phyloP scores from a whole-genome alignment of 2,113 vertebrate species.

The Gobio gobio region DNA sequence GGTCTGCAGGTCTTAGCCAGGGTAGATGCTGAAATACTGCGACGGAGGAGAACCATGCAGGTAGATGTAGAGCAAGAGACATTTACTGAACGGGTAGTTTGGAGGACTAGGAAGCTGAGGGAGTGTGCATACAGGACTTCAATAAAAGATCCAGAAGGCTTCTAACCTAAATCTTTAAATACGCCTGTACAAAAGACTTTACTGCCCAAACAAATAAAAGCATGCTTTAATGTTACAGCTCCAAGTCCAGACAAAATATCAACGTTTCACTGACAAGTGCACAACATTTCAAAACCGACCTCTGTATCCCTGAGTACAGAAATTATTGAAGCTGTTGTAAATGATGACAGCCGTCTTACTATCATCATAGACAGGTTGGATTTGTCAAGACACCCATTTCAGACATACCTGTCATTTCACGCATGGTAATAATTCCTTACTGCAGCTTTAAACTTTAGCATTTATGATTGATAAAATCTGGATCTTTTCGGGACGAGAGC shows the following conservation, averaged over 20 bases:
- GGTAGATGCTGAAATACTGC: background rate
- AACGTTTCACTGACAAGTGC: background rate
- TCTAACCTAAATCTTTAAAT: slow-evolving; percentile 1
- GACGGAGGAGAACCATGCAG: slow-evolving; percentile 42
- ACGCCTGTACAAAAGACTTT: background rate
- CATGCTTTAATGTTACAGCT: background rate
- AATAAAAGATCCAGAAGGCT: slow-evolving; percentile 24
- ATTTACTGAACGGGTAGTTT: slow-evolving; percentile 13
- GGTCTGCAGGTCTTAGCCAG: background rate
- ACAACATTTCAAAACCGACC: background rate
- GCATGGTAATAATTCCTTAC: background rate
- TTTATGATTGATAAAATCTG: slow-evolving; percentile 21
- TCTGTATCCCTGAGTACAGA: background rate
- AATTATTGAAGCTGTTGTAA: background rate
- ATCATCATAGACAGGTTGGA: background rate
- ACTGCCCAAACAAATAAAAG: background rate
- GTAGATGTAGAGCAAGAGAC: background rate
- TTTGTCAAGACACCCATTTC: no score
- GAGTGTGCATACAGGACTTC: background rate
- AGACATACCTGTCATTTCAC: background rate
- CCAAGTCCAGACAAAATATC: background rate
- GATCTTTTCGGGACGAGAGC: slow-evolving; percentile 45
- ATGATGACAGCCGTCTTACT: background rate
- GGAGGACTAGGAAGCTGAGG: slow-evolving; percentile 13
- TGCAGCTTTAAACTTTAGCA: background rate